Percentiles rank a stretch among this genome's conserved stretches.
Conservation (phyloP, 2,113 vertebrate genomes). For the Paramormyrops kingsleyae region DNA sequence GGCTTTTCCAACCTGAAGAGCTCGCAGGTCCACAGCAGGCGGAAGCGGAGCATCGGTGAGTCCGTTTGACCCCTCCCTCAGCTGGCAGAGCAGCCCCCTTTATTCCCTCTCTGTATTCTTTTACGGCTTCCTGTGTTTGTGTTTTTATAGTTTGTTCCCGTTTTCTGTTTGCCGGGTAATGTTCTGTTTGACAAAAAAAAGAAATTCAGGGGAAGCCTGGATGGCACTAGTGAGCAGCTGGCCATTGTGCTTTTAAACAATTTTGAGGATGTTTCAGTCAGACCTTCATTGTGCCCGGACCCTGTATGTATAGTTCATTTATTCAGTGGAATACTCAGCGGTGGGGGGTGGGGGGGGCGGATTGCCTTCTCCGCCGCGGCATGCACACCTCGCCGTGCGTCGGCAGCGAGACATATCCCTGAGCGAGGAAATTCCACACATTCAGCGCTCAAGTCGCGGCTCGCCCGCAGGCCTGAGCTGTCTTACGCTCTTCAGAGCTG, state of each 20-base stretch:
- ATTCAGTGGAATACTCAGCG: slow-evolving; percentile 34
- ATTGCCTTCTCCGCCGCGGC: slow-evolving; percentile 39
- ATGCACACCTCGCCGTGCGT: slow-evolving; percentile 48
- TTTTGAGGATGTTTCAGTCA: neutral
- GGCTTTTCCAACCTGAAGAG: slow-evolving; percentile 74
- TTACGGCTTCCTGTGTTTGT: neutral
- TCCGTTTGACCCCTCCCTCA: neutral
- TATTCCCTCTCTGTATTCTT: neutral
- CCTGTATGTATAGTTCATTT: slow-evolving; percentile 12
- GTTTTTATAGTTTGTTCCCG: neutral
- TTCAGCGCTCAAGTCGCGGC: slow-evolving; percentile 77
- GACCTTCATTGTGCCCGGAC: neutral
- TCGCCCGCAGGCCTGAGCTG: slow-evolving; percentile 55
- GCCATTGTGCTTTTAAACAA: neutral
- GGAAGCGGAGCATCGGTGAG: slow-evolving; percentile 89
- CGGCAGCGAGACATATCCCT: slow-evolving; percentile 52
- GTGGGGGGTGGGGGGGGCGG: slow-evolving; percentile 30
- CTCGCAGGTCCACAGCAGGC: slow-evolving; percentile 77
- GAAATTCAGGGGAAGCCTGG: neutral
- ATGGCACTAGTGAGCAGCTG: neutral
- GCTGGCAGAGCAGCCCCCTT: neutral
- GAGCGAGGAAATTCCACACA: slow-evolving; percentile 79
- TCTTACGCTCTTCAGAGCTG: slow-evolving; percentile 57
- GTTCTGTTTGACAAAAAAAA: neutral
- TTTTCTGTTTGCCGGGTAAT: neutral